Evolutionary conservation across 2,888 invertebrate genomes (phyloP).

Genomic region (Harpalus rufipes): DNA sequence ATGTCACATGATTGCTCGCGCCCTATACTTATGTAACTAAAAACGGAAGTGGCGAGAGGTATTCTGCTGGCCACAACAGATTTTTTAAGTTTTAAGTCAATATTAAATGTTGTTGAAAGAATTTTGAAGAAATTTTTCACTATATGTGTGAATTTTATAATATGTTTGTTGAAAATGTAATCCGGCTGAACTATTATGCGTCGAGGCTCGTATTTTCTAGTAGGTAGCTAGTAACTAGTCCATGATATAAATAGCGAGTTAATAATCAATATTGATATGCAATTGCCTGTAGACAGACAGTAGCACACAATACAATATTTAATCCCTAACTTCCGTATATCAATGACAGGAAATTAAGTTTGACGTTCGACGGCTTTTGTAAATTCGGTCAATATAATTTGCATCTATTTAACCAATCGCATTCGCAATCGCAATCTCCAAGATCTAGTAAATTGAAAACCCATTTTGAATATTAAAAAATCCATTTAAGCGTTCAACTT

Average conservation of each 20-base stretch:
- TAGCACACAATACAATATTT: conserved; percentile 7
- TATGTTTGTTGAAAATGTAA: too few species aligned
- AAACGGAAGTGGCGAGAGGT: too few species aligned
- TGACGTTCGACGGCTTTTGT: conserved; percentile 5
- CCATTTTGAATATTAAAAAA: conserved; percentile 38
- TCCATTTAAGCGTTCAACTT: conserved; percentile 17
- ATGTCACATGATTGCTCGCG: too few species aligned
- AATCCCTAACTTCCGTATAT: conserved; percentile 21
- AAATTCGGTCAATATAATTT: conserved; percentile 22
- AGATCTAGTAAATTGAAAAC: conserved; percentile 28
- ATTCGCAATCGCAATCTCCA: neutral
- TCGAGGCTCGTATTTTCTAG: too few species aligned
- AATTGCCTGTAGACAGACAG: neutral
- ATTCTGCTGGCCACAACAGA: too few species aligned
- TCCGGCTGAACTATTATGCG: too few species aligned
- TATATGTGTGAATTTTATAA: too few species aligned
- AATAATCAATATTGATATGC: neutral
- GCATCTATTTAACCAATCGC: conserved; percentile 2
- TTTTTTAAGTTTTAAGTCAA: too few species aligned
- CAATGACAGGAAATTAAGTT: conserved; percentile 32
- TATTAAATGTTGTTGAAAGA: too few species aligned
- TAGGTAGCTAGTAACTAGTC: too few species aligned
- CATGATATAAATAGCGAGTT: neutral
- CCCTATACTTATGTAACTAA: too few species aligned
- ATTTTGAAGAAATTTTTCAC: too few species aligned